A percentile compares a stretch with the other conserved stretches of the same genome.
These are phyloP conservation scores for Synaphobranchus kaupii DNA, from an alignment of 2,797 vertebrate species.

Conservation along the genomic window DNA sequence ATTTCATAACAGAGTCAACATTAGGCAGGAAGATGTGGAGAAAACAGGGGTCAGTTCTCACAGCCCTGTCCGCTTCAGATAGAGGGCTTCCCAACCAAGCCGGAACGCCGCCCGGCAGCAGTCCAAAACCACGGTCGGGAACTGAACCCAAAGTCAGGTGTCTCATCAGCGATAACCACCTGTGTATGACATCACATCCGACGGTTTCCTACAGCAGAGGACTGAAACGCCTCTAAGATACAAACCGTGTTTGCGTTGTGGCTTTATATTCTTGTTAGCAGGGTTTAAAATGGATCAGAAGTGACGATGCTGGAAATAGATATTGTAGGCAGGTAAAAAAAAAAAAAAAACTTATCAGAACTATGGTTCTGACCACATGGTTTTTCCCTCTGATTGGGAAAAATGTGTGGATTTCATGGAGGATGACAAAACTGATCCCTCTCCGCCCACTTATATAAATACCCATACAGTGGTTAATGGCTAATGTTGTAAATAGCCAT, in stretches of 20 bases:
- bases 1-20: constrained; percentile 17
- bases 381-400: background rate
- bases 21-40: background rate
- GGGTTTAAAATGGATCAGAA: background rate
- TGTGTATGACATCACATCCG: background rate
- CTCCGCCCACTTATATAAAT: background rate
- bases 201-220: background rate
- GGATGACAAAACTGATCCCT: background rate
- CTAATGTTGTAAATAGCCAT: no score
- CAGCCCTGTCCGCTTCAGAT: background rate
- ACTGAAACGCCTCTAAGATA: background rate
- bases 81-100: background rate
- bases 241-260: background rate
- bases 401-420: background rate
- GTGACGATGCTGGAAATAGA: background rate
- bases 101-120: background rate
- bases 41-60: constrained; percentile 14
- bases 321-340: no score
- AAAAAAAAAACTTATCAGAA: no score
- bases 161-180: background rate
- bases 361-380: no score
- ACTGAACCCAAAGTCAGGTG: background rate
- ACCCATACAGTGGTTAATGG: background rate
- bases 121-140: background rate
- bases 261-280: background rate